Conservation (phyloP, 2,113 vertebrate genomes). For the Oceanites oceanicus region DNA sequence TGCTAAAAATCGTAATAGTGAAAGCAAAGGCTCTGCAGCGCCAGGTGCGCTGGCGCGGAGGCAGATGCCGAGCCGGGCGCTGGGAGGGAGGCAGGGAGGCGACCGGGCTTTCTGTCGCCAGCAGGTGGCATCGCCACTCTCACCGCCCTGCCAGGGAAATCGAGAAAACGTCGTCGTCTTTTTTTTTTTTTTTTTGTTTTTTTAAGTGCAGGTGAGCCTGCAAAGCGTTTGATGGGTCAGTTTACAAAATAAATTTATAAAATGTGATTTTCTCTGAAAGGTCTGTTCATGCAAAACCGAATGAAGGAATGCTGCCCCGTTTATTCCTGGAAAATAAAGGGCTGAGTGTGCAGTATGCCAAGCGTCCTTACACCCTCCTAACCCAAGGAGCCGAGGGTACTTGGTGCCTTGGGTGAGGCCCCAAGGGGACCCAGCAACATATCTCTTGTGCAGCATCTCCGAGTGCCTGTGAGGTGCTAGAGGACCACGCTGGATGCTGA, state of each 20-base stretch:
- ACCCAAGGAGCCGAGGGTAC: not conserved
- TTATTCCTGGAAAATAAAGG: not conserved
- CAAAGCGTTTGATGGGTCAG: not conserved
- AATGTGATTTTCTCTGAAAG: not conserved
- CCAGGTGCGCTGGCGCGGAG: not conserved
- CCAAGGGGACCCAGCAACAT: not conserved
- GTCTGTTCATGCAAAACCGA: not conserved
- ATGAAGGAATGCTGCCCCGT: not conserved
- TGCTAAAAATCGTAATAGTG: not conserved
- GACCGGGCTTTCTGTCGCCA: not conserved
- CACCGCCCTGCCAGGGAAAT: not conserved
- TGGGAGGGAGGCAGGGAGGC: not conserved
- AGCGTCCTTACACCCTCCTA: not conserved
- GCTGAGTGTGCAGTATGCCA: no score
- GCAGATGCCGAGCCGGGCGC: not conserved
- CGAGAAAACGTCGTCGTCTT: not conserved
- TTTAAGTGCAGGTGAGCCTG: not conserved
- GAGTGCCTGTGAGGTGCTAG: not conserved
- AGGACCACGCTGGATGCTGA: not conserved
- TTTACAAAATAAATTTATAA: not conserved
- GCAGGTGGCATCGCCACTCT: constrained; percentile 46
- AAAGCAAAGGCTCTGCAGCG: not conserved
- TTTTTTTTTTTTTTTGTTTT: no score
- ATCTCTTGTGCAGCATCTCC: not conserved
- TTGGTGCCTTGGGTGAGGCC: not conserved